Percentiles rank a stretch among this genome's conserved stretches.
phyloP scores from a whole-genome alignment of 2,113 vertebrate species.

The Australoheros scitulus region DNA sequence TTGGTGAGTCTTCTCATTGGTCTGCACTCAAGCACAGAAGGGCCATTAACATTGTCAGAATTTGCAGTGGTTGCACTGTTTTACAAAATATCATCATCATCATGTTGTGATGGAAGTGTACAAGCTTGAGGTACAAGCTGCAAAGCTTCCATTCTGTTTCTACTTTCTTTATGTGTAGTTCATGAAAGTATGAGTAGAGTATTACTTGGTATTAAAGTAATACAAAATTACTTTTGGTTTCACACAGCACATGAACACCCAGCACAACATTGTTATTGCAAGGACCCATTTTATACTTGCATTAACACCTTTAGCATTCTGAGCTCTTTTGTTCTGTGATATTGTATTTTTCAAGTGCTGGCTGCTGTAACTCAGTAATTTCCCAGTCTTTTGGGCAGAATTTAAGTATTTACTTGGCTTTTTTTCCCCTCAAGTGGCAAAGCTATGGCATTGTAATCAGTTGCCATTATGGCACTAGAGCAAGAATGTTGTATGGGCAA shows the following conservation, averaged over 20 bases:
- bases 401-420: background rate
- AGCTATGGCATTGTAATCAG: background rate
- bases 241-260: too few species aligned
- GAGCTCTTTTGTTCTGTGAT: background rate
- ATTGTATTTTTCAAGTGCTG: background rate
- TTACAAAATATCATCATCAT: background rate
- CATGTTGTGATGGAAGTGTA: background rate
- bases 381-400: background rate
- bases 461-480: background rate
- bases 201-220: too few species aligned
- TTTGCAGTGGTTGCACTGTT: background rate
- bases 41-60: background rate
- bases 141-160: background rate
- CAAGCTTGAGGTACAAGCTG: background rate
- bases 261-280: too few species aligned
- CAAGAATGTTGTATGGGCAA: background rate
- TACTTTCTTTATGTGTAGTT: too few species aligned
- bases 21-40: constrained; percentile 21
- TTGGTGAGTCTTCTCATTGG: constrained; percentile 80
- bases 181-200: too few species aligned
- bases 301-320: background rate
- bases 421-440: background rate
- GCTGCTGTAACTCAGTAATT: background rate
- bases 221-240: too few species aligned
- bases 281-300: too few species aligned